These are phyloP conservation scores for Lasioglossum vierecki DNA, from an alignment of 2,888 invertebrate species.

Conservation along the genomic window DNA sequence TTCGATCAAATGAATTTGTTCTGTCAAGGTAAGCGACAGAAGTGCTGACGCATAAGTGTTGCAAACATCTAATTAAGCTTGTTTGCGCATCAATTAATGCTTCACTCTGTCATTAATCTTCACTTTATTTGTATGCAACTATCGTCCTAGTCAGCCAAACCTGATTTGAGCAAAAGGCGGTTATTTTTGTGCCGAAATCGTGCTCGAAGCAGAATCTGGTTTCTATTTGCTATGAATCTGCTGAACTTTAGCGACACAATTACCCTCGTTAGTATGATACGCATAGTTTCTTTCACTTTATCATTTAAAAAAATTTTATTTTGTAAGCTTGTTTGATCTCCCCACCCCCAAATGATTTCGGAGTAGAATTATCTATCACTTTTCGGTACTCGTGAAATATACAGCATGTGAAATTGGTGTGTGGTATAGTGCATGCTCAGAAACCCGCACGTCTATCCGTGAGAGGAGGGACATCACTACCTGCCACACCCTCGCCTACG, in stretches of 20 bases:
- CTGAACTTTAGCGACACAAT: not conserved
- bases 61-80: not conserved
- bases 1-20: not conserved
- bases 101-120: slow-evolving; percentile 11
- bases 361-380: not conserved
- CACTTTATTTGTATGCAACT: not conserved
- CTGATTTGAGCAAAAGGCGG: too few relatives aligned
- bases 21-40: slow-evolving; percentile 36
- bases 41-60: not conserved
- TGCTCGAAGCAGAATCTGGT: too few relatives aligned
- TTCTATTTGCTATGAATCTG: too few relatives aligned
- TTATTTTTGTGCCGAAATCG: too few relatives aligned
- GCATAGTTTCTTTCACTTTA: not conserved
- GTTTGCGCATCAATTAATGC: slow-evolving; percentile 1
- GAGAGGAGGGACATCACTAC: slow-evolving; percentile 72
- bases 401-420: slow-evolving; percentile 75
- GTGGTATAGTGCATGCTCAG: slow-evolving; percentile 81
- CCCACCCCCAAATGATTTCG: not conserved
- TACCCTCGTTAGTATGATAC: not conserved
- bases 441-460: slow-evolving; percentile 76
- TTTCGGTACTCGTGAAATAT: slow-evolving; percentile 30
- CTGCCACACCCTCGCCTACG: slow-evolving; percentile 75
- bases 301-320: not conserved
- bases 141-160: not conserved
- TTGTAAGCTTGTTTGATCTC: not conserved